These are phyloP conservation scores for Agrilus cyanescens DNA, from an alignment of 2,888 invertebrate species.

Conservation along the genomic window DNA sequence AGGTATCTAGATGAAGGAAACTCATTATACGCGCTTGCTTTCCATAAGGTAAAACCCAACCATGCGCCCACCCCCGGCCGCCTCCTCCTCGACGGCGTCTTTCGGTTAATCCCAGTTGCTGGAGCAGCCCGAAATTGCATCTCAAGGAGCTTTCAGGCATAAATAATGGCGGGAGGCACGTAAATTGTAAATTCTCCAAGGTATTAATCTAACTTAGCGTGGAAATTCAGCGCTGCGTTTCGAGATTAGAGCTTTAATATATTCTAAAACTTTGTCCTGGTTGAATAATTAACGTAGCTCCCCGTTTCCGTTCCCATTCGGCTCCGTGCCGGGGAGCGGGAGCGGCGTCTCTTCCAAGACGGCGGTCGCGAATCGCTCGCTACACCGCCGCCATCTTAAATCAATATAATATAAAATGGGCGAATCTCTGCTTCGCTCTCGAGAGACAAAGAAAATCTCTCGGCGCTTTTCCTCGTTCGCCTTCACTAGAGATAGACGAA, in stretches of 20 bases:
- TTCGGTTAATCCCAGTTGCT: constrained; percentile 29
- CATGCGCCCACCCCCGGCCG: neutral
- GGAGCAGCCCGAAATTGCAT: constrained; percentile 33
- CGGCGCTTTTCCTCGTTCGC: neutral
- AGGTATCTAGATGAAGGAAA: neutral
- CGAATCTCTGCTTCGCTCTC: constrained; percentile 29
- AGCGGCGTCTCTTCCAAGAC: constrained; percentile 6
- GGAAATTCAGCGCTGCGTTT: constrained; percentile 38
- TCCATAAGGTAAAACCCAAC: neutral
- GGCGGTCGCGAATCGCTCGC: constrained; percentile 7
- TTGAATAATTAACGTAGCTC: constrained; percentile 28
- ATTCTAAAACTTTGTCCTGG: constrained; percentile 36
- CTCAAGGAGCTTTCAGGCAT: constrained; percentile 37
- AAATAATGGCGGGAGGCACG: constrained; percentile 36
- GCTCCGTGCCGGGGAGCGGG: constrained; percentile 5
- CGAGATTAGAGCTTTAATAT: constrained; percentile 39
- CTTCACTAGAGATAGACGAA: too few species aligned
- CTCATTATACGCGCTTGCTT: neutral
- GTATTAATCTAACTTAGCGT: constrained; percentile 40
- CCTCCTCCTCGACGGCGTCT: neutral
- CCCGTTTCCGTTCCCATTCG: constrained; percentile 8
- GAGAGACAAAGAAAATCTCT: constrained; percentile 30
- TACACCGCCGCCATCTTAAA: constrained; percentile 33
- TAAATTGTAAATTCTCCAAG: constrained; percentile 38
- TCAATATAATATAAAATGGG: constrained; percentile 39